Evolutionary conservation across 2,888 invertebrate genomes (phyloP).

Genomic region (Clanis bilineata): DNA sequence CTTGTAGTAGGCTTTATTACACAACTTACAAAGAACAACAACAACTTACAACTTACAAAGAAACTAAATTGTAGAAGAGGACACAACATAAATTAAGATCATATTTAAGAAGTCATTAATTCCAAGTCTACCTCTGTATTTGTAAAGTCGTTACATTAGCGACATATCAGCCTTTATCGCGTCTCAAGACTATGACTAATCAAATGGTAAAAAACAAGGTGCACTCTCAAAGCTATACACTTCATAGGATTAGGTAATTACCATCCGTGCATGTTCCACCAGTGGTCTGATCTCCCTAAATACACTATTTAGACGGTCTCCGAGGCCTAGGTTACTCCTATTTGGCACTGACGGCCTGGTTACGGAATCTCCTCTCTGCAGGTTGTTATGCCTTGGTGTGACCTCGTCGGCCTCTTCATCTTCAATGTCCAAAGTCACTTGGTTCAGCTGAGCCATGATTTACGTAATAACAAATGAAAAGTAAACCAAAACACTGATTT

Average conservation of each 20-base stretch:
- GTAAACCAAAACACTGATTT: slow-evolving; percentile 23
- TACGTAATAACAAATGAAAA: slow-evolving; percentile 20
- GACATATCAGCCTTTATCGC: not conserved
- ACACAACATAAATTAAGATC: no score
- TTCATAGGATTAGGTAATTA: slow-evolving; percentile 35
- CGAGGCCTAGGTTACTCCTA: slow-evolving; percentile 65
- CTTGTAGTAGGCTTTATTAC: no score
- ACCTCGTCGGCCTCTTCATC: slow-evolving; percentile 57
- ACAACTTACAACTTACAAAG: no score
- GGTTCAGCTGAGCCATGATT: slow-evolving; percentile 67
- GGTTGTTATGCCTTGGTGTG: slow-evolving; percentile 51
- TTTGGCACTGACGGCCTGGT: slow-evolving; percentile 52
- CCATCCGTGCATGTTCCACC: slow-evolving; percentile 84
- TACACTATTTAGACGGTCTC: slow-evolving; percentile 71
- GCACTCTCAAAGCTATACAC: not conserved
- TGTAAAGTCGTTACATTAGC: not conserved
- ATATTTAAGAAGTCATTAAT: not conserved
- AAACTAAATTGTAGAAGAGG: no score
- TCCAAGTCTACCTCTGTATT: not conserved
- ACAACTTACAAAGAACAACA: no score
- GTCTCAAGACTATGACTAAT: not conserved
- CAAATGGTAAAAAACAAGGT: not conserved
- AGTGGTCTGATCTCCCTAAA: slow-evolving; percentile 86
- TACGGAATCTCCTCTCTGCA: slow-evolving; percentile 62
- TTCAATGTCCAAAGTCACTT: slow-evolving; percentile 71